phyloP scores from a whole-genome alignment of 2,113 vertebrate genomes.

The Silurus asotus region DNA sequence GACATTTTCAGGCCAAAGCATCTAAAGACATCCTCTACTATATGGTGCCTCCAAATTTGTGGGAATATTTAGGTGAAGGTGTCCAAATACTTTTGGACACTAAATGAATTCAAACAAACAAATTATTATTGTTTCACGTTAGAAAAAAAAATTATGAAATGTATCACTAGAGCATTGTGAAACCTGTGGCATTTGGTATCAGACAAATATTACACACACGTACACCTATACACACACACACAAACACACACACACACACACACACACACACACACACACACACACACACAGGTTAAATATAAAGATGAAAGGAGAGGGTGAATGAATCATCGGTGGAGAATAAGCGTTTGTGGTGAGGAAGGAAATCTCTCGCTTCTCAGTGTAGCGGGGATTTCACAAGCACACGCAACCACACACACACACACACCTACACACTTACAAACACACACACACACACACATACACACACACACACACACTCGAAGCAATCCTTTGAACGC shows the following conservation, averaged over 20 bases:
- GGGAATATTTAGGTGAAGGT: too few relatives aligned
- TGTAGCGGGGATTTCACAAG: slow-evolving; percentile 35
- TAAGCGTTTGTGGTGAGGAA: slow-evolving; percentile 38
- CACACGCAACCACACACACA: slow-evolving; percentile 1
- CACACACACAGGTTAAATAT: slow-evolving; percentile 21
- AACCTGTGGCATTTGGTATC: slow-evolving; percentile 15
- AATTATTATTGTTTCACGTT: not conserved
- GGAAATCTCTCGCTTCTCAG: slow-evolving; percentile 38
- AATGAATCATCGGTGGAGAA: slow-evolving; percentile 41
- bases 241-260: slow-evolving; percentile 36
- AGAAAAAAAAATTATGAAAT: slow-evolving; percentile 5
- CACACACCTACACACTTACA: slow-evolving; percentile 21
- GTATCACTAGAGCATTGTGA: slow-evolving; percentile 23
- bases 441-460: not conserved
- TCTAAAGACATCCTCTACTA: too few relatives aligned
- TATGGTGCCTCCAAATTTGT: too few relatives aligned
- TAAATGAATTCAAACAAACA: too few relatives aligned
- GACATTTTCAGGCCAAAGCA: too few relatives aligned
- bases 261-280: slow-evolving; percentile 38
- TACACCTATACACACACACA: slow-evolving; percentile 36
- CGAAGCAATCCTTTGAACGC: slow-evolving; percentile 9
- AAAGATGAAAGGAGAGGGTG: slow-evolving; percentile 38
- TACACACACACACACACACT: not conserved
- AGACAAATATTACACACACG: slow-evolving; percentile 31
- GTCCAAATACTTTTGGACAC: too few relatives aligned